These are phyloP conservation scores for Eristalis pertinax DNA, from an alignment of 2,888 invertebrate species.

Conservation along the genomic window DNA sequence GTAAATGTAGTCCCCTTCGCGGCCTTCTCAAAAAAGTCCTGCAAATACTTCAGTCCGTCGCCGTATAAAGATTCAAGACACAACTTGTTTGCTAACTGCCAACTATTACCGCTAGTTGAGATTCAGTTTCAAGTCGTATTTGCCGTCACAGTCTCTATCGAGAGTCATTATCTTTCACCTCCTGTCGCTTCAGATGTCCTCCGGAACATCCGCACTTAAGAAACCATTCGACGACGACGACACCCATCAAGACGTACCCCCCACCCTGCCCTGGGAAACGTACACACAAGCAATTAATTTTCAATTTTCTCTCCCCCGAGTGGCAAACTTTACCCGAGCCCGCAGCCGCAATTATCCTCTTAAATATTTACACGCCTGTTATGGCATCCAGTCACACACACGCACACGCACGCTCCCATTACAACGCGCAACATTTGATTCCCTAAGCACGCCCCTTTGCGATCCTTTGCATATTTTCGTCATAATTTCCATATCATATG, in stretches of 20 bases:
- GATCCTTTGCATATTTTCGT: constrained; percentile 41
- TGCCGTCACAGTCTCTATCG: background rate
- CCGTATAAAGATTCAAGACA: too few relatives aligned
- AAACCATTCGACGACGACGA: constrained; percentile 16
- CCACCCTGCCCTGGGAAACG: constrained; percentile 9
- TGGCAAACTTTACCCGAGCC: constrained; percentile 25
- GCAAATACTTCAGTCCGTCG: background rate
- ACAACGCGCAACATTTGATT: constrained; percentile 35
- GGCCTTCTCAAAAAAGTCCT: too few relatives aligned
- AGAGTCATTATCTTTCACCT: background rate
- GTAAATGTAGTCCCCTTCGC: too few relatives aligned
- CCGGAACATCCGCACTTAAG: background rate
- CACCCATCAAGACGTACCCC: constrained; percentile 31
- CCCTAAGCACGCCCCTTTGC: constrained; percentile 18
- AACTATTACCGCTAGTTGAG: background rate
- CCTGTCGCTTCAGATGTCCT: background rate
- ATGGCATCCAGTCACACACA: constrained; percentile 28
- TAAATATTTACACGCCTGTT: constrained; percentile 68
- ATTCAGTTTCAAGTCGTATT: background rate
- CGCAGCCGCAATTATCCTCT: constrained; percentile 66
- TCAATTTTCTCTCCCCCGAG: constrained; percentile 57
- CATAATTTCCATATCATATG: constrained; percentile 50
- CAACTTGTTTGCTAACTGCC: background rate
- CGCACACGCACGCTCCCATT: constrained; percentile 3
- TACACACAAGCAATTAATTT: constrained; percentile 69